These are phyloP conservation scores for Eurypyga helias DNA, from an alignment of 2,113 vertebrate genomes.

Conservation along the genomic window DNA sequence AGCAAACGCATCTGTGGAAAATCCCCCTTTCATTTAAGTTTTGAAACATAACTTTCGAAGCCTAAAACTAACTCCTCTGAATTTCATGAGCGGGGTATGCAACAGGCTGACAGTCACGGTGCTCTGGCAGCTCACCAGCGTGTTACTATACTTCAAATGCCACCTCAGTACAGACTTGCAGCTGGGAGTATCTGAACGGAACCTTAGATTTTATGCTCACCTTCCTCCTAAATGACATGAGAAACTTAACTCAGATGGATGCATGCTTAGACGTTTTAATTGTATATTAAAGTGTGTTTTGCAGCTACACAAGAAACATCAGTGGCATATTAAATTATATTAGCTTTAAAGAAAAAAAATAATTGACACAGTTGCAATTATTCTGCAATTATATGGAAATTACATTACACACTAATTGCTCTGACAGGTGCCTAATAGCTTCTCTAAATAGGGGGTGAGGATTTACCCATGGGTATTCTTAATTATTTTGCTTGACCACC, in stretches of 20 bases:
- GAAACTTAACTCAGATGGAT: not conserved
- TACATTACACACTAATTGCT: constrained; percentile 22
- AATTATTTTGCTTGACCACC: not conserved
- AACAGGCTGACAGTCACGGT: not conserved
- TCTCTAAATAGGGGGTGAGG: not conserved
- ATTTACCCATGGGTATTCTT: not conserved
- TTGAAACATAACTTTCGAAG: not conserved
- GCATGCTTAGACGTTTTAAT: constrained; percentile 15
- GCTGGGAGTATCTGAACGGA: not conserved
- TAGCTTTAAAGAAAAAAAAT: not conserved
- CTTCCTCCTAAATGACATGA: not conserved
- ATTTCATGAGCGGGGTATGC: fast-evolving
- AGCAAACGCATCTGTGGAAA: not conserved
- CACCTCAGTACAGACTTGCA: fast-evolving
- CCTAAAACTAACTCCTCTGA: fast-evolving
- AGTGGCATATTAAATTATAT: not conserved
- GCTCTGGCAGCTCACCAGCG: fast-evolving
- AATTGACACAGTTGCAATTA: not conserved
- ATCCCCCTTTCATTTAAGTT: not conserved
- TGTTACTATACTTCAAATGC: not conserved
- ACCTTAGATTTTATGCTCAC: not conserved
- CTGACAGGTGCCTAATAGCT: constrained; percentile 56
- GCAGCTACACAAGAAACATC: not conserved
- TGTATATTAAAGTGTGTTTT: not conserved
- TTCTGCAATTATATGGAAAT: constrained; percentile 56